Conservation (phyloP, 2,888 invertebrate genomes). For the Pheosia gnoma region DNA sequence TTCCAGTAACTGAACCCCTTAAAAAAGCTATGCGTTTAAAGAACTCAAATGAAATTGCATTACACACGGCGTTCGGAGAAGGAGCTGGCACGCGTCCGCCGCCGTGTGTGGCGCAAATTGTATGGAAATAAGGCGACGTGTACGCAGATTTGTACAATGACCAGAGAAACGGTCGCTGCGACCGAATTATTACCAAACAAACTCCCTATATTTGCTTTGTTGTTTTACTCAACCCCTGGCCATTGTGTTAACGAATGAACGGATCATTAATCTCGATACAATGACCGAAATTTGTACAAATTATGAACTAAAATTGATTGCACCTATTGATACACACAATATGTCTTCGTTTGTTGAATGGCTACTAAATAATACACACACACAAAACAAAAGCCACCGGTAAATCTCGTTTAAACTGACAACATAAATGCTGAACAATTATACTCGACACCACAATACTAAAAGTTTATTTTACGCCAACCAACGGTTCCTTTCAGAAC, state of each 20-base stretch:
- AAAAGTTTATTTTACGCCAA: constrained; percentile 17
- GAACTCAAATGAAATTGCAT: constrained; percentile 26
- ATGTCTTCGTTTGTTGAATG: not conserved
- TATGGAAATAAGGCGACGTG: constrained; percentile 68
- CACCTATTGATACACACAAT: not conserved
- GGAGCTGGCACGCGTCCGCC: constrained; percentile 50
- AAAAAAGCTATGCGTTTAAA: constrained; percentile 20
- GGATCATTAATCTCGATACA: not conserved
- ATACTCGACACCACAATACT: constrained; percentile 5
- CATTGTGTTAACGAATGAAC: not conserved
- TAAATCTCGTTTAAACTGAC: constrained; percentile 3
- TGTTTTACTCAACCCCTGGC: not conserved
- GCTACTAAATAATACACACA: not conserved
- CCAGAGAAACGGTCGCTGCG: constrained; percentile 11
- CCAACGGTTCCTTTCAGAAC: constrained; percentile 4
- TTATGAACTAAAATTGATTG: not conserved
- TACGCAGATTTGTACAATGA: constrained; percentile 55
- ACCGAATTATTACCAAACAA: not conserved
- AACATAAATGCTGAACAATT: constrained; percentile 9
- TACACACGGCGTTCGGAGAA: constrained; percentile 50
- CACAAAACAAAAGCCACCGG: constrained; percentile 4
- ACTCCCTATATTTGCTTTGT: not conserved
- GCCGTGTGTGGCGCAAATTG: constrained; percentile 74
- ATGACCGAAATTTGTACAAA: not conserved
- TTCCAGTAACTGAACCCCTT: constrained; percentile 11